Evolutionary conservation across 2,797 vertebrate genomes (phyloP).

Genomic region (Neosilurus hyrtlii): DNA sequence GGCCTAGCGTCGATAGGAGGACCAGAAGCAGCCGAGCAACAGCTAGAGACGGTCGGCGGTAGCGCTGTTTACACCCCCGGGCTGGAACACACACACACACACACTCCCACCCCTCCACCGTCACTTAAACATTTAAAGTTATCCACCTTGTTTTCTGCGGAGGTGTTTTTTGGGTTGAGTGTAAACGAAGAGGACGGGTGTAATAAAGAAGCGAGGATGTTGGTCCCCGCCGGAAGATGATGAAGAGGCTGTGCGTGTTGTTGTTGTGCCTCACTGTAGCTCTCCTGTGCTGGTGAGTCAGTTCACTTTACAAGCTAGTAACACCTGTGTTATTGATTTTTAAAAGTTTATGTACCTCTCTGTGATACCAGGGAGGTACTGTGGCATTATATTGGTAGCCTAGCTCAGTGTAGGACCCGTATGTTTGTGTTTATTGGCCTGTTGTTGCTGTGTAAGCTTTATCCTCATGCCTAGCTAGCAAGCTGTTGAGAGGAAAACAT

Average conservation of each 20-base stretch:
- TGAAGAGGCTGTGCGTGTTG: slow-evolving; percentile 81
- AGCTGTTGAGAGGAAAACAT: neutral
- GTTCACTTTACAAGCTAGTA: slow-evolving; percentile 41
- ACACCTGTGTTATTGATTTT: neutral
- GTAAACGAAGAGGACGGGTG: slow-evolving; percentile 54
- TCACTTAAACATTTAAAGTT: neutral
- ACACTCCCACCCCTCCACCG: slow-evolving; percentile 20
- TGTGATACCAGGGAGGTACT: too few species aligned
- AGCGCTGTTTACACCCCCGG: too few species aligned
- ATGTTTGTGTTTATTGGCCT: neutral
- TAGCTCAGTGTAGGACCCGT: too few species aligned
- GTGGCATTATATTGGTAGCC: neutral
- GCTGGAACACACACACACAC: neutral
- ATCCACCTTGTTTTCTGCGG: neutral
- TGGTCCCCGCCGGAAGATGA: slow-evolving; percentile 85
- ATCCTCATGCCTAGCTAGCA: neutral
- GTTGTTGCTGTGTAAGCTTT: neutral
- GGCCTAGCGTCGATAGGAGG: slow-evolving; percentile 13
- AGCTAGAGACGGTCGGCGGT: neutral
- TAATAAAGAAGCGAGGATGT: slow-evolving; percentile 80
- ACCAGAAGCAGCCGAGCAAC: slow-evolving; percentile 4
- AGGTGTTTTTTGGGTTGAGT: slow-evolving; percentile 42
- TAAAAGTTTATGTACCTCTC: neutral
- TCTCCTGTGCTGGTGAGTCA: slow-evolving; percentile 83
- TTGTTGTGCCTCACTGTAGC: slow-evolving; percentile 80